Conservation (phyloP, 2,888 invertebrate genomes). For the Patella pellucida region DNA sequence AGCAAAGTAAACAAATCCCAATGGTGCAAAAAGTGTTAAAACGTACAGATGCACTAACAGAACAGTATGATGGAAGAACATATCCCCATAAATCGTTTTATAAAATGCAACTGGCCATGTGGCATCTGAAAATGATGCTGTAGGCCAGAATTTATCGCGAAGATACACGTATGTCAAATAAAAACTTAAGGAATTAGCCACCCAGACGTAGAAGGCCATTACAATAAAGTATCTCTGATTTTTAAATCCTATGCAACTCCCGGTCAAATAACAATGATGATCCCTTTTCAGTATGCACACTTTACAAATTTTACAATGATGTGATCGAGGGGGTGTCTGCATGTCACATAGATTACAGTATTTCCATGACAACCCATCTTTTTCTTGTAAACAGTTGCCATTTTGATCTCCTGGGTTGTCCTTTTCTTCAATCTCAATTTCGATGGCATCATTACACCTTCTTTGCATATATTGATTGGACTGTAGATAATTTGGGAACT, state of each 20-base stretch:
- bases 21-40: slow-evolving; percentile 40
- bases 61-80: slow-evolving; percentile 35
- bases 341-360: slow-evolving; percentile 50
- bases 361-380: slow-evolving; percentile 47
- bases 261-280: slow-evolving; percentile 65
- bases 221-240: slow-evolving; percentile 62
- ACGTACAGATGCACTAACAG: slow-evolving; percentile 42
- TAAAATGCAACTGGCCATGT: slow-evolving; percentile 43
- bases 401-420: slow-evolving; percentile 18
- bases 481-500: too few species aligned
- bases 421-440: too few species aligned
- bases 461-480: too few species aligned
- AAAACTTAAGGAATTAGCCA: slow-evolving; percentile 41
- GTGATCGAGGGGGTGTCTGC: slow-evolving; percentile 53
- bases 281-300: slow-evolving; percentile 63
- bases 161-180: slow-evolving; percentile 45
- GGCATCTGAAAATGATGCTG: slow-evolving; percentile 38
- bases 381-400: slow-evolving; percentile 34
- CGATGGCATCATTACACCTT: too few species aligned
- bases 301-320: slow-evolving; percentile 59
- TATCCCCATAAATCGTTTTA: slow-evolving; percentile 34
- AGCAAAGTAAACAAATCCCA: slow-evolving; percentile 43
- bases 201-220: slow-evolving; percentile 45
- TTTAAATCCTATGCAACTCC: slow-evolving; percentile 55
- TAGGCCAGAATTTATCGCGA: slow-evolving; percentile 36